Evolutionary conservation across 2,888 invertebrate species (phyloP).

Genomic region (Ceramica pisi): DNA sequence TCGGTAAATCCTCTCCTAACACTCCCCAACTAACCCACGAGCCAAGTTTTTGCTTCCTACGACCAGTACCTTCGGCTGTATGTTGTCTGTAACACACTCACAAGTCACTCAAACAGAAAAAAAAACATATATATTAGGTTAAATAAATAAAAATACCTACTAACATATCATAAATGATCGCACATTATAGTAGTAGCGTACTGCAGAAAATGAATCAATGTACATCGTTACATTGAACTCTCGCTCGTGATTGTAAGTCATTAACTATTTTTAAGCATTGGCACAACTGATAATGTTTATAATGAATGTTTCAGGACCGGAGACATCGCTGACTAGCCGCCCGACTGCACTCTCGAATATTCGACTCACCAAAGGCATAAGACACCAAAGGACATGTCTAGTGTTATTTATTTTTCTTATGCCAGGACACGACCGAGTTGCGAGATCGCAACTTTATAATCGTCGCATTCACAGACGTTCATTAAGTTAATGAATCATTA

Average conservation of each 20-base stretch:
- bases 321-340: conserved; percentile 53
- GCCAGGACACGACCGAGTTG: conserved; percentile 26
- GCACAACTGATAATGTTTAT: conserved; percentile 36
- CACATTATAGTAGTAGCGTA: background rate
- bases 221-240: conserved; percentile 47
- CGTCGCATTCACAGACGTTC: background rate
- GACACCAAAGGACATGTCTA: conserved; percentile 31
- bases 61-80: no score
- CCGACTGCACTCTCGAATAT: conserved; percentile 34
- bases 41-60: no score
- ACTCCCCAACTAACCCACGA: no score
- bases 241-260: conserved; percentile 47
- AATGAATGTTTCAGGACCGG: conserved; percentile 56
- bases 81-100: no score
- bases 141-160: no score
- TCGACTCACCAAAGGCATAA: conserved; percentile 46
- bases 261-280: conserved; percentile 43
- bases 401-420: conserved; percentile 36
- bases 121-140: no score
- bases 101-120: no score
- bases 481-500: conserved; percentile 6
- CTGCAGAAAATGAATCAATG: conserved; percentile 34
- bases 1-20: no score
- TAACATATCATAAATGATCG: background rate
- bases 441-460: background rate